Conservation (phyloP, 1,140 invertebrate species). For the Rhopalosiphum padi region DNA sequence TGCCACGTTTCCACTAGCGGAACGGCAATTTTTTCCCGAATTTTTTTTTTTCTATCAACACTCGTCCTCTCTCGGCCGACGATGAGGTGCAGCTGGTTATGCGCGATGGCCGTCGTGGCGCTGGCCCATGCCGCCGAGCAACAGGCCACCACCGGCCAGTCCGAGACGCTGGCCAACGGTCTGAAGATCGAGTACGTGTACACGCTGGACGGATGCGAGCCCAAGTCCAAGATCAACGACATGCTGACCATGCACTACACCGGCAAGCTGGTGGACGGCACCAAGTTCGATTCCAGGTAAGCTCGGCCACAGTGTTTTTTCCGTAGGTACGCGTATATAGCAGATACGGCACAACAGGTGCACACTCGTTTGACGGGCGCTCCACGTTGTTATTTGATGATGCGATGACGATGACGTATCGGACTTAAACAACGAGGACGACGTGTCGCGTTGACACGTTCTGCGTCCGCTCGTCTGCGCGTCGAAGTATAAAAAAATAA, state of each 20-base stretch:
- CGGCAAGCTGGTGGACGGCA: conserved; percentile 85
- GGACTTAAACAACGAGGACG: no score
- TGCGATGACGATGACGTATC: no score
- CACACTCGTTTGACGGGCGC: no score
- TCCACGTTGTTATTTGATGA: no score
- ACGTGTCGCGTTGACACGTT: no score
- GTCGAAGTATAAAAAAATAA: no score
- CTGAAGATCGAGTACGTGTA: conserved; percentile 83
- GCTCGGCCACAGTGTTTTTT: conserved; percentile 58
- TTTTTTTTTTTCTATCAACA: background rate
- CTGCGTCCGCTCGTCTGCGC: no score
- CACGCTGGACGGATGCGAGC: conserved; percentile 80
- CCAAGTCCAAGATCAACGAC: conserved; percentile 84
- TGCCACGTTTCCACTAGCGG: conserved; percentile 22
- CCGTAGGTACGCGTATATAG: no score
- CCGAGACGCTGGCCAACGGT: conserved; percentile 62
- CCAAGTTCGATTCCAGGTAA: conserved; percentile 93
- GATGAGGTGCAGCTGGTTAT: conserved; percentile 70
- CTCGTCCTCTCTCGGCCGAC: background rate
- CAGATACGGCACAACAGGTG: no score
- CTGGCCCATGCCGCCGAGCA: background rate
- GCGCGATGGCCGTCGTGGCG: conserved; percentile 6
- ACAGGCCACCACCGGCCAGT: background rate
- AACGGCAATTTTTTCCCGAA: background rate
- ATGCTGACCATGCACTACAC: conserved; percentile 94